These are phyloP conservation scores for Tylochromis polylepis DNA, from an alignment of 2,113 vertebrate species.

Conservation along the genomic window DNA sequence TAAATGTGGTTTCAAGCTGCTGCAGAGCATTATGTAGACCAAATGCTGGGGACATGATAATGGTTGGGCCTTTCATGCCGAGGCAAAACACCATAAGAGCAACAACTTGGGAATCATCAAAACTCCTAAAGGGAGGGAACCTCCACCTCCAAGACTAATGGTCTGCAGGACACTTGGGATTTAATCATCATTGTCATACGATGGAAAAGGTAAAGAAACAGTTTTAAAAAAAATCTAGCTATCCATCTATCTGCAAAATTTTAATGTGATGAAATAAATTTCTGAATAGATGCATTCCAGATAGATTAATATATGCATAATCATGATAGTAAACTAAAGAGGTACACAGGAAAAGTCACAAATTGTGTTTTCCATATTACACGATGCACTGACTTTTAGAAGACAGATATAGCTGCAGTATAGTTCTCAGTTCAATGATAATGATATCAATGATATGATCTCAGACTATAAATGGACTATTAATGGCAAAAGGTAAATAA, in stretches of 20 bases:
- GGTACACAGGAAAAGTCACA: neutral
- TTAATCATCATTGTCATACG: slow-evolving; percentile 37
- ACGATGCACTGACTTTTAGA: neutral
- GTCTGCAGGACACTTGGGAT: neutral
- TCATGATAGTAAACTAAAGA: neutral
- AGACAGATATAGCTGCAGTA: neutral
- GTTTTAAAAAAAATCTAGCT: neutral
- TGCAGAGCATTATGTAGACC: slow-evolving; percentile 10
- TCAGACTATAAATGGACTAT: neutral
- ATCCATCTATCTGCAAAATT: neutral
- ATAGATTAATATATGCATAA: neutral
- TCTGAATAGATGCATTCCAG: neutral
- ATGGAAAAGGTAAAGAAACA: slow-evolving; percentile 61
- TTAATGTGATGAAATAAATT: neutral
- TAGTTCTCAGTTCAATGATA: neutral
- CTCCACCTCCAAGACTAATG: slow-evolving; percentile 31
- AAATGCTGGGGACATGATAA: neutral
- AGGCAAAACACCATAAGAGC: neutral
- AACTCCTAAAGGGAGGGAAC: neutral
- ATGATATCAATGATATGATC: neutral
- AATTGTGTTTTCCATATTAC: neutral
- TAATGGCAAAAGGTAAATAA: neutral
- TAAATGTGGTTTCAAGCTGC: neutral
- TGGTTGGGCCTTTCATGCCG: neutral
- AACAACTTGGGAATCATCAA: neutral